A percentile compares a stretch with the other conserved stretches of the same genome.
phyloP scores from a whole-genome alignment of 2,113 vertebrate species.

The Hiodon tergisus region DNA sequence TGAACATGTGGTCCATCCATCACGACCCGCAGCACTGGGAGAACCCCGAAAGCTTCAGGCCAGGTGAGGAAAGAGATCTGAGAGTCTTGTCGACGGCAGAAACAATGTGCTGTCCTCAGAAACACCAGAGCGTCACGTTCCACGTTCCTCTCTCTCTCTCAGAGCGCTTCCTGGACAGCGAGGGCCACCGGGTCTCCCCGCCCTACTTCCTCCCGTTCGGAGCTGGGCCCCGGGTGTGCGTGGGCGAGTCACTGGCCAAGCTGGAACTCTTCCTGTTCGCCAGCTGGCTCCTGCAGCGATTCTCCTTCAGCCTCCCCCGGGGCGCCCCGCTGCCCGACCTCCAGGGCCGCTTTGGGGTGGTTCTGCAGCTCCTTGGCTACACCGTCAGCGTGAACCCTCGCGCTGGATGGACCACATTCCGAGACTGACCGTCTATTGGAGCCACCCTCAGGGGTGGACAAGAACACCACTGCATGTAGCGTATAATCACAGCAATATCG shows the following conservation, averaged over 20 bases:
- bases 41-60: constrained; percentile 47
- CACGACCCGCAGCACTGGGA: constrained; percentile 63
- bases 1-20: constrained; percentile 71
- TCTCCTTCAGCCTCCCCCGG: constrained; percentile 47
- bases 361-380: constrained; percentile 60
- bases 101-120: neutral
- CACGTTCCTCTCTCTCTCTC: neutral
- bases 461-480: neutral
- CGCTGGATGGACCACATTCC: constrained; percentile 25
- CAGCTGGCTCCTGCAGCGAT: constrained; percentile 62
- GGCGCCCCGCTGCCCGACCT: constrained; percentile 53
- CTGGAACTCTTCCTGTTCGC: constrained; percentile 67
- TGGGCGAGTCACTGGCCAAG: constrained; percentile 65
- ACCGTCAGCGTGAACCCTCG: constrained; percentile 43
- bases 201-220: constrained; percentile 64
- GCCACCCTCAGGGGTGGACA: neutral
- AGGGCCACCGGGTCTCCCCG: constrained; percentile 45
- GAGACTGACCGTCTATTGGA: neutral
- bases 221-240: constrained; percentile 66
- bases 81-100: neutral
- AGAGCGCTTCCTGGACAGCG: constrained; percentile 63
- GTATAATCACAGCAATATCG: neutral
- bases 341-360: constrained; percentile 58
- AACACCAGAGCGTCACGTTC: neutral
- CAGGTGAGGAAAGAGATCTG: constrained; percentile 26